A percentile compares a stretch with the other conserved stretches of the same genome.
These are phyloP conservation scores for Escarpia spicata DNA, from an alignment of 2,888 invertebrate species.

Conservation along the genomic window DNA sequence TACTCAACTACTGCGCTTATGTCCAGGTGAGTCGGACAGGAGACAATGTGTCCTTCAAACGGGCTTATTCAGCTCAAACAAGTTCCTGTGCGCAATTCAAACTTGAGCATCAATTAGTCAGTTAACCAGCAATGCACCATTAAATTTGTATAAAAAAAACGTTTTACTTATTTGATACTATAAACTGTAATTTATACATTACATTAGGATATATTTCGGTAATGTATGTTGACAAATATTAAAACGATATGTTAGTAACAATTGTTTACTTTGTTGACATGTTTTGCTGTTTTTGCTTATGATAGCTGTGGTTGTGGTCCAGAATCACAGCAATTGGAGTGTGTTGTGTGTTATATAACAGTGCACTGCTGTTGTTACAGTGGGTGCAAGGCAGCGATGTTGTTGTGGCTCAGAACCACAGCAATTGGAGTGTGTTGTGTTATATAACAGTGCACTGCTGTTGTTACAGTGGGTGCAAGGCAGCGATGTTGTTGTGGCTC, in stretches of 20 bases:
- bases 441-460: background rate
- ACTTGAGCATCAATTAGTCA: background rate
- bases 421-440: slow-evolving; percentile 66
- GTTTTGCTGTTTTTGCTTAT: too few relatives aligned
- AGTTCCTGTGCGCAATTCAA: background rate
- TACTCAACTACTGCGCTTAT: slow-evolving; percentile 72
- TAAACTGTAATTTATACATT: too few relatives aligned
- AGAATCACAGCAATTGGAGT: too few relatives aligned
- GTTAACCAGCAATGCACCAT: background rate
- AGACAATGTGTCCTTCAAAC: background rate
- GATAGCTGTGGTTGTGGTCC: too few relatives aligned
- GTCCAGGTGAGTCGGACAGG: slow-evolving; percentile 67
- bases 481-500: slow-evolving; percentile 97
- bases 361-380: slow-evolving; percentile 63
- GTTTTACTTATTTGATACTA: too few relatives aligned
- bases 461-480: slow-evolving; percentile 82
- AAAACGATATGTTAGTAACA: background rate
- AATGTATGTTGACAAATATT: background rate
- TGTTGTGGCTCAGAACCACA: slow-evolving; percentile 92
- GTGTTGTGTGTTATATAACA: too few relatives aligned
- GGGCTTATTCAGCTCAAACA: background rate
- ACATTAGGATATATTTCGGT: too few relatives aligned
- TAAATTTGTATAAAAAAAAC: too few relatives aligned
- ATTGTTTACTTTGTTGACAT: background rate
- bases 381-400: slow-evolving; percentile 97